Conservation (phyloP, 2,888 invertebrate species). For the Leptothorax acervorum region DNA sequence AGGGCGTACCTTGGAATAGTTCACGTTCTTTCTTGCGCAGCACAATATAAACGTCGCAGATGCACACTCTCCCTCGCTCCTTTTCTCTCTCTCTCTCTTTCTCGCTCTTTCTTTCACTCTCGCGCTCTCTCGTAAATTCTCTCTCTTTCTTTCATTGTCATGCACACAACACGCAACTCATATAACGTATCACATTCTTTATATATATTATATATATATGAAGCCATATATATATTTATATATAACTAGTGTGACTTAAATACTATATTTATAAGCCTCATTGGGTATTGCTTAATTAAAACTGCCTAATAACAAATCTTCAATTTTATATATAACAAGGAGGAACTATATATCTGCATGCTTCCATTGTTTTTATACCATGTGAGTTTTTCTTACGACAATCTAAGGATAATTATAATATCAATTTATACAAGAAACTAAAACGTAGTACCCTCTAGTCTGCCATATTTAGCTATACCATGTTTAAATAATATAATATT, state of each 20-base stretch:
- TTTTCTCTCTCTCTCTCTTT: conserved; percentile 29
- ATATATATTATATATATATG: conserved; percentile 71
- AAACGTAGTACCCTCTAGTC: conserved; percentile 51
- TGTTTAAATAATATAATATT: conserved; percentile 61
- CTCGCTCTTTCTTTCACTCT: conserved; percentile 65
- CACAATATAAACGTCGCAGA: conserved; percentile 86
- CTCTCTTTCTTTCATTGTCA: conserved; percentile 54
- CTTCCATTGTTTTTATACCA: conserved; percentile 75
- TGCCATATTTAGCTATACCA: conserved; percentile 48
- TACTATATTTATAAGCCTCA: conserved; percentile 82
- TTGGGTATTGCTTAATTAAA: conserved; percentile 83
- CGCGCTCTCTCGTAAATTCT: conserved; percentile 62
- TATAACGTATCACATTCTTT: conserved; percentile 75
- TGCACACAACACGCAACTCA: conserved; percentile 68
- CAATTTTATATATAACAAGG: conserved; percentile 80
- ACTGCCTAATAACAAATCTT: conserved; percentile 83
- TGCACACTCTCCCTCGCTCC: conserved; percentile 80
- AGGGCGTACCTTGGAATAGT: conserved; percentile 86
- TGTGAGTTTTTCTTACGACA: conserved; percentile 72
- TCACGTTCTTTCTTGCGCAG: conserved; percentile 86
- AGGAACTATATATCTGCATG: conserved; percentile 83
- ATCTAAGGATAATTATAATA: conserved; percentile 62
- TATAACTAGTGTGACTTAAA: conserved; percentile 76
- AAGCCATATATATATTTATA: conserved; percentile 71
- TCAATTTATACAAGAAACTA: conserved; percentile 58